Percentiles rank a stretch among this genome's conserved stretches.
These are phyloP conservation scores for Rallus limicola DNA, from an alignment of 2,113 vertebrate species.

Conservation along the genomic window DNA sequence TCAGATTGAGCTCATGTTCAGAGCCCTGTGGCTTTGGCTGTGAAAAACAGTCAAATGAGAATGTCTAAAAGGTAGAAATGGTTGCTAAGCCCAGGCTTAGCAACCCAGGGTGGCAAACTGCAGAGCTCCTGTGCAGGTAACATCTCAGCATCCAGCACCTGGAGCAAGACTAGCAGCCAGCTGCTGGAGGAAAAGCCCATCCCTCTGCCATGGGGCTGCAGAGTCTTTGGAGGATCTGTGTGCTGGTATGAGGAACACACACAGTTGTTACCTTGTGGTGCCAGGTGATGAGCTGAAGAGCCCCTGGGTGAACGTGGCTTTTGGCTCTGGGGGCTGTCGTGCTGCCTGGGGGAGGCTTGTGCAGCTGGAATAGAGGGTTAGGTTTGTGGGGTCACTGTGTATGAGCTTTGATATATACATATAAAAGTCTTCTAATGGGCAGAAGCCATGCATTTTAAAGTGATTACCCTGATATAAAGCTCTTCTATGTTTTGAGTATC, in stretches of 20 bases:
- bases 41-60: not conserved
- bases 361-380: not conserved
- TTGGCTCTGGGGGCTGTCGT: accelerated
- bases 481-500: not conserved
- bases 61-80: not conserved
- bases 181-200: not conserved
- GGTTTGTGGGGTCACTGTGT: accelerated
- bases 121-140: not conserved
- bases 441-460: accelerated
- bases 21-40: not conserved
- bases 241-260: accelerated
- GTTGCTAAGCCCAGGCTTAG: not conserved
- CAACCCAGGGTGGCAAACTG: not conserved
- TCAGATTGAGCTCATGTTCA: not conserved
- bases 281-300: not conserved
- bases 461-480: not conserved
- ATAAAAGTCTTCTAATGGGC: not conserved
- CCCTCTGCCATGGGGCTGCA: accelerated
- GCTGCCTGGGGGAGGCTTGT: not conserved
- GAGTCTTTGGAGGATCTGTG: not conserved
- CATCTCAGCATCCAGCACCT: accelerated
- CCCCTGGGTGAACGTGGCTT: not conserved
- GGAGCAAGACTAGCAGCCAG: no score
- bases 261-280: accelerated
- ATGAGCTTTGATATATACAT: no score